These are phyloP conservation scores for Albula glossodonta DNA, from an alignment of 2,113 vertebrate species.

Conservation along the genomic window DNA sequence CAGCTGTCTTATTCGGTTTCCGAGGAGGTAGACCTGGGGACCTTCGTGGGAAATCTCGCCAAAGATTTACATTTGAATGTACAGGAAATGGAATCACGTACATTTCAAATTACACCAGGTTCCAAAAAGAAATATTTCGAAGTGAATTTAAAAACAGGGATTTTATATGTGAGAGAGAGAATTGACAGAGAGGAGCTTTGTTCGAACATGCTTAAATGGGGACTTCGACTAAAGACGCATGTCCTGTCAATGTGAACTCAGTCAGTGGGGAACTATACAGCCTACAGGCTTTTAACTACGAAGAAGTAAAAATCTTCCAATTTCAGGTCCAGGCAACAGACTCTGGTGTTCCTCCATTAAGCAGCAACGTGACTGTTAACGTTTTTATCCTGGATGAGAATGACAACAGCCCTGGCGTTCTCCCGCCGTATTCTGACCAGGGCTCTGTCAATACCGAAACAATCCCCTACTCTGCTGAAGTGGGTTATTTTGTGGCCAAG, in stretches of 20 bases:
- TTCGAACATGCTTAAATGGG: slow-evolving; percentile 50
- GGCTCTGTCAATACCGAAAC: slow-evolving; percentile 55
- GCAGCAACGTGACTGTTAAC: slow-evolving; percentile 62
- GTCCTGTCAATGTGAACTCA: slow-evolving; percentile 58
- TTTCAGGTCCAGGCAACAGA: slow-evolving; percentile 62
- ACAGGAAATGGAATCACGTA: slow-evolving; percentile 51
- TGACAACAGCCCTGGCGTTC: slow-evolving; percentile 54
- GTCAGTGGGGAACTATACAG: slow-evolving; percentile 57
- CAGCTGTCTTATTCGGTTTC: slow-evolving; percentile 66
- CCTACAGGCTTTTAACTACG: slow-evolving; percentile 62
- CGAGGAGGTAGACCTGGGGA: slow-evolving; percentile 67
- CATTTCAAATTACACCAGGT: slow-evolving; percentile 57
- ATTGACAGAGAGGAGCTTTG: slow-evolving; percentile 72
- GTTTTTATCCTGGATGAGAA: slow-evolving; percentile 64
- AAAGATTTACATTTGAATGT: slow-evolving; percentile 66
- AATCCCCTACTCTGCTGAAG: slow-evolving; percentile 66
- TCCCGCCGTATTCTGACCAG: slow-evolving; percentile 51
- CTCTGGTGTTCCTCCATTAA: slow-evolving; percentile 60
- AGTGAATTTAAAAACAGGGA: slow-evolving; percentile 59
- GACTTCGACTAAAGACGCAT: background rate
- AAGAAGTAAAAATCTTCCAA: slow-evolving; percentile 55
- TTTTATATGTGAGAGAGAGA: slow-evolving; percentile 59
- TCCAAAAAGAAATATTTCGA: slow-evolving; percentile 58
- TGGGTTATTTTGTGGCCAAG: slow-evolving; percentile 76
- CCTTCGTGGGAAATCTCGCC: slow-evolving; percentile 67